phyloP scores from a whole-genome alignment of 2,888 invertebrate species.

The Beris morrisii region DNA sequence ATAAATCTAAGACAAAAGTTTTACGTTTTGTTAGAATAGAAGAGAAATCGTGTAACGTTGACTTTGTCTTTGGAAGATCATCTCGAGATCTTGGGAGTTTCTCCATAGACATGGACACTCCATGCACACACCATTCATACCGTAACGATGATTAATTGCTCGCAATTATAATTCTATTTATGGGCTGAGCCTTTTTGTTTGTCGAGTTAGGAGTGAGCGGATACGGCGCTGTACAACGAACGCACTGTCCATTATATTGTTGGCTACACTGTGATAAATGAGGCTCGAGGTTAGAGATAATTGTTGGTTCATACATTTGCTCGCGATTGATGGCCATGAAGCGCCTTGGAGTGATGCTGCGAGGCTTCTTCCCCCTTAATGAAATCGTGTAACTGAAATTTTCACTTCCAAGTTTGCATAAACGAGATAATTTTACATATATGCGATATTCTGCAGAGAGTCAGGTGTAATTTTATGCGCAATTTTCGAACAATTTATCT shows the following conservation, averaged over 20 bases:
- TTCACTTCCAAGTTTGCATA: slow-evolving; percentile 25
- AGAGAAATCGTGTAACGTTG: slow-evolving; percentile 12
- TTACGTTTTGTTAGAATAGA: neutral
- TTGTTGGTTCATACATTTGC: slow-evolving; percentile 27
- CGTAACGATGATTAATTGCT: slow-evolving; percentile 47
- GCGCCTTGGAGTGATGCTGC: slow-evolving; percentile 13
- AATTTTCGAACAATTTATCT: too few relatives aligned
- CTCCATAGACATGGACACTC: slow-evolving; percentile 39
- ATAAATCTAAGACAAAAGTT: slow-evolving; percentile 10
- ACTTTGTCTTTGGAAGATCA: slow-evolving; percentile 8
- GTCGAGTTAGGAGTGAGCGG: neutral
- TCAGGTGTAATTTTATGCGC: too few relatives aligned
- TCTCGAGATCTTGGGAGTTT: slow-evolving; percentile 42
- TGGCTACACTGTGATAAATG: slow-evolving; percentile 29
- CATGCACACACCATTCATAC: slow-evolving; percentile 32
- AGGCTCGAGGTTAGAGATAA: slow-evolving; percentile 28
- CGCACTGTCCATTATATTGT: slow-evolving; percentile 27
- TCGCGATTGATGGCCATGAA: slow-evolving; percentile 21
- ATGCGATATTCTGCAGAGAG: too few relatives aligned
- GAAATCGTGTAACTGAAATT: slow-evolving; percentile 26
- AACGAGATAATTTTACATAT: slow-evolving; percentile 18
- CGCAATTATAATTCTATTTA: slow-evolving; percentile 49
- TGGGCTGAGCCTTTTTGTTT: slow-evolving; percentile 39
- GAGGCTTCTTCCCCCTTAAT: slow-evolving; percentile 19
- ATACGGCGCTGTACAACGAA: neutral